Conservation (phyloP, 2,888 invertebrate species). For the Drosophila nigricruria region DNA sequence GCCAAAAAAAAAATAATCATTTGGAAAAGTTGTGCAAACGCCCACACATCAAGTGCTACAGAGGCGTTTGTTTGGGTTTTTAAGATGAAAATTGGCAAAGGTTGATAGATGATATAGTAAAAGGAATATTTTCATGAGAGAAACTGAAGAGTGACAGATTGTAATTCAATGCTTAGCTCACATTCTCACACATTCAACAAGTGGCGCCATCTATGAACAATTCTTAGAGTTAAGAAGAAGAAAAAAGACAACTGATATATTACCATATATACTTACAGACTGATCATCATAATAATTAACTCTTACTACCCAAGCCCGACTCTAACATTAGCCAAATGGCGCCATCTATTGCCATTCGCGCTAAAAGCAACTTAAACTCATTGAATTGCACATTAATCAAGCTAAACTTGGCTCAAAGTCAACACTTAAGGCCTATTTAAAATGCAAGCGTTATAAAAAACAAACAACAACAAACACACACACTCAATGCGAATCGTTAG, state of each 20-base stretch:
- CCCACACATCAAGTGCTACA: constrained; percentile 64
- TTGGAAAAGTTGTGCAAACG: constrained; percentile 56
- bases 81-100: constrained; percentile 11
- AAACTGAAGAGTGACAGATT: constrained; percentile 12
- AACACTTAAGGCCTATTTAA: constrained; percentile 16
- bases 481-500: constrained; percentile 15
- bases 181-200: not conserved
- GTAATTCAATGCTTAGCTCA: not conserved
- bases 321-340: constrained; percentile 26
- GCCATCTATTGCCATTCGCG: constrained; percentile 33
- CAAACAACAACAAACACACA: not conserved
- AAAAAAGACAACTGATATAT: too few relatives aligned
- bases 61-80: constrained; percentile 29
- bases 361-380: constrained; percentile 16
- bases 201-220: not conserved
- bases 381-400: constrained; percentile 32
- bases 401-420: constrained; percentile 2
- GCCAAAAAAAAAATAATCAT: constrained; percentile 35
- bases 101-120: not conserved
- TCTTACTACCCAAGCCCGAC: not conserved
- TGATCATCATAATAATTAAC: not conserved
- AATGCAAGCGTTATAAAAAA: constrained; percentile 15
- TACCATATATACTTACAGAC: not conserved
- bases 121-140: not conserved
- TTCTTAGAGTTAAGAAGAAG: not conserved